Conservation (phyloP, 2,888 invertebrate species). For the Linnaemya vulpina region DNA sequence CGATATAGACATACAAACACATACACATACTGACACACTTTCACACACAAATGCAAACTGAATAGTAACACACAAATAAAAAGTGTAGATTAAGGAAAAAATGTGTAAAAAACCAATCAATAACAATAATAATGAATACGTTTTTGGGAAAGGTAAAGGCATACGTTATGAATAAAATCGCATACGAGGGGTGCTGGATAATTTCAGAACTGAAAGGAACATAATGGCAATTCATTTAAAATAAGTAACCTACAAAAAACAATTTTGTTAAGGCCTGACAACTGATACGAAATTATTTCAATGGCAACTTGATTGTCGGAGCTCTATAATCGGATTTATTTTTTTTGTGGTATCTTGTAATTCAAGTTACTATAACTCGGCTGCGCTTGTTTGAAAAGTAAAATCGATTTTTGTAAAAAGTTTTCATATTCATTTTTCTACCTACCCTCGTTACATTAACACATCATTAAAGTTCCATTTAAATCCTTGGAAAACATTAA, state of each 20-base stretch:
- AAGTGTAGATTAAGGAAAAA: conserved; percentile 7
- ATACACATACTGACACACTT: too few relatives aligned
- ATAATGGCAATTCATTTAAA: neutral
- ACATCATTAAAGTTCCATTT: conserved; percentile 12
- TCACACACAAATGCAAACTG: too few relatives aligned
- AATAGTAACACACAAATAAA: neutral
- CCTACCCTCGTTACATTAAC: neutral
- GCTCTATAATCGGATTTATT: too few relatives aligned
- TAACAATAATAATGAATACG: conserved; percentile 19
- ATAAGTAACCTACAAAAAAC: too few relatives aligned
- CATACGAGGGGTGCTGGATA: neutral
- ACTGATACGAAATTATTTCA: too few relatives aligned
- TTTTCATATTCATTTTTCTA: neutral
- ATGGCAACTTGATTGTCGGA: too few relatives aligned
- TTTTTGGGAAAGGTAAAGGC: conserved; percentile 46
- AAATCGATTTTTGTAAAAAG: too few relatives aligned
- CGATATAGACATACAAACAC: neutral
- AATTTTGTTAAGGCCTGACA: too few relatives aligned
- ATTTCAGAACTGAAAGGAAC: too few relatives aligned
- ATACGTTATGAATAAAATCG: neutral
- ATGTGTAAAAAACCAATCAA: conserved; percentile 38
- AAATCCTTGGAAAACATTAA: conserved; percentile 45
- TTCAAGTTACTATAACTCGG: too few relatives aligned
- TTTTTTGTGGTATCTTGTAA: too few relatives aligned
- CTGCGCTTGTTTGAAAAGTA: too few relatives aligned